Evolutionary conservation across 2,797 vertebrate species (phyloP).

Genomic region (Myotis daubentonii): DNA sequence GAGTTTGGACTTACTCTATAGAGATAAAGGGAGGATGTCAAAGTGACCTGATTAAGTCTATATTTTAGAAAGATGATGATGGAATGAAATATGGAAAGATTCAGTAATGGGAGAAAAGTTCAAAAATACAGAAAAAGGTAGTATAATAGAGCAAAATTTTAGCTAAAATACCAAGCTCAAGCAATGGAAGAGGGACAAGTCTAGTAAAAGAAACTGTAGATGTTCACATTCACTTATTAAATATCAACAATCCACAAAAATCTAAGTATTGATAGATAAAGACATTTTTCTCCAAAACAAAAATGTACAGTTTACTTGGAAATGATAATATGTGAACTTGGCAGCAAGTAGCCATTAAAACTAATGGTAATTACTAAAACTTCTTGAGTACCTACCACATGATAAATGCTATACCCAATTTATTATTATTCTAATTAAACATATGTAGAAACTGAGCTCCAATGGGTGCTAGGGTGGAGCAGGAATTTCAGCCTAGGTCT

Average conservation of each 20-base stretch:
- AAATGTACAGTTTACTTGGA: background rate
- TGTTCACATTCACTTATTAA: background rate
- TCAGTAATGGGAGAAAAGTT: background rate
- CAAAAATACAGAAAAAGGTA: background rate
- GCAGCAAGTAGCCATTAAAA: background rate
- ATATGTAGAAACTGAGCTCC: background rate
- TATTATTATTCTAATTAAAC: background rate
- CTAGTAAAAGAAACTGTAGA: background rate
- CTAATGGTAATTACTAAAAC: background rate
- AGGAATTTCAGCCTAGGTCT: background rate
- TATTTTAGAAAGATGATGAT: background rate
- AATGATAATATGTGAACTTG: background rate
- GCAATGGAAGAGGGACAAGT: background rate
- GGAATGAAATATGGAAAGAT: background rate
- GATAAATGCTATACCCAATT: background rate
- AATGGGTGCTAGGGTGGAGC: background rate
- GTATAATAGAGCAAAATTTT: background rate
- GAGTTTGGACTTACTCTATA: background rate
- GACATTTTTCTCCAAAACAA: background rate
- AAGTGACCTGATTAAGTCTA: background rate
- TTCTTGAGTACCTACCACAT: background rate
- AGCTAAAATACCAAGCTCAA: background rate
- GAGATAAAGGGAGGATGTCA: background rate
- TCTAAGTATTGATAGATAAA: background rate
- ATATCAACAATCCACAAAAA: background rate